Percentiles rank a stretch among this genome's conserved stretches.
These are phyloP conservation scores for Drosophila kepulauana DNA, from an alignment of 1,140 invertebrate species.

Conservation along the genomic window DNA sequence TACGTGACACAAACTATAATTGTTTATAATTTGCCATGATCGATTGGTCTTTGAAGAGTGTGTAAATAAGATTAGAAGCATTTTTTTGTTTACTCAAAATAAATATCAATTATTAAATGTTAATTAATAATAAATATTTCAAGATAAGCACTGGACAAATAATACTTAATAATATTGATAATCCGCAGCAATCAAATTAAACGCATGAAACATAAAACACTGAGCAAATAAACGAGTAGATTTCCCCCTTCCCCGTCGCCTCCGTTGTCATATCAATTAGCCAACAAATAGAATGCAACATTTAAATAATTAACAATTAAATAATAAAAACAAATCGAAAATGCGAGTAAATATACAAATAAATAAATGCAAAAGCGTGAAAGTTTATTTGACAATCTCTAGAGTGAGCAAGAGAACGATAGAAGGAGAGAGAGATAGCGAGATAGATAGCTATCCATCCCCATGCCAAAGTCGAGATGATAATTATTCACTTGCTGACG, in stretches of 20 bases:
- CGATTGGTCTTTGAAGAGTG: not conserved
- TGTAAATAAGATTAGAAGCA: not conserved
- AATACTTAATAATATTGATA: constrained; percentile 18
- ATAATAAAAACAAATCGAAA: constrained; percentile 50
- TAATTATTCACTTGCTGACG: constrained; percentile 77
- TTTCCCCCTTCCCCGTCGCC: too few relatives aligned
- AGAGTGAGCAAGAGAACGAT: constrained; percentile 29
- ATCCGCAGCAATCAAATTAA: constrained; percentile 10
- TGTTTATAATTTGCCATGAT: constrained; percentile 39
- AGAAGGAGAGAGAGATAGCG: constrained; percentile 6
- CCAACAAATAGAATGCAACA: constrained; percentile 37
- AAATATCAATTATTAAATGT: constrained; percentile 12
- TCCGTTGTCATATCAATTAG: constrained; percentile 40
- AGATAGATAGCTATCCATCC: constrained; percentile 29
- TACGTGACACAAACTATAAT: constrained; percentile 80
- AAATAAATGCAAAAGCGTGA: constrained; percentile 55
- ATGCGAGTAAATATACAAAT: constrained; percentile 47
- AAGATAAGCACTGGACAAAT: constrained; percentile 17
- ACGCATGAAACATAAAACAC: constrained; percentile 10
- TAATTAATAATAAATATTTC: constrained; percentile 20
- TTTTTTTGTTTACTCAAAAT: not conserved
- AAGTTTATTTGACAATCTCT: constrained; percentile 74
- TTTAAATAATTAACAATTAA: constrained; percentile 66
- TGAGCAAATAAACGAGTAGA: not conserved
- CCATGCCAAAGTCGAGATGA: constrained; percentile 43